Conservation (phyloP, 2,888 invertebrate species). For the Sinopyrophorus schimmeli region DNA sequence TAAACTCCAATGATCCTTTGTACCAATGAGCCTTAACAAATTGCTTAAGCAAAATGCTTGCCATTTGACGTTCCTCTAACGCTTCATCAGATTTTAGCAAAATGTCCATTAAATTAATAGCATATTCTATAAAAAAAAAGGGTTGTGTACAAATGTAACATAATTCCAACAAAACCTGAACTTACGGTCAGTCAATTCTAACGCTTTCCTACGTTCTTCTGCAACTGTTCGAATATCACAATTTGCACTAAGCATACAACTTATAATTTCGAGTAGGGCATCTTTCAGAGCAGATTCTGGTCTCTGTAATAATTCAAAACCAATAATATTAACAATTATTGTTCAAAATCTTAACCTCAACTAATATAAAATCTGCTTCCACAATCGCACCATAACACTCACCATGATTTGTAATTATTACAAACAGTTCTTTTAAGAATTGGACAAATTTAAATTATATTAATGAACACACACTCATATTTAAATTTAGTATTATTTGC, state of each 20-base stretch:
- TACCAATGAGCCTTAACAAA: constrained; percentile 33
- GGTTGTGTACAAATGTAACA: not conserved
- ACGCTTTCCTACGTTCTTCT: constrained; percentile 42
- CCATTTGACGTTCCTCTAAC: constrained; percentile 36
- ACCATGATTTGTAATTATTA: not conserved
- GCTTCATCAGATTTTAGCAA: constrained; percentile 34
- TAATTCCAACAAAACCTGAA: constrained; percentile 2
- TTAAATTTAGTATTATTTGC: not conserved
- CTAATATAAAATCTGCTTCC: not conserved
- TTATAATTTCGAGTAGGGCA: constrained; percentile 41
- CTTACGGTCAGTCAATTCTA: constrained; percentile 45
- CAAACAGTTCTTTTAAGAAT: not conserved
- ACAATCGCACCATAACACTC: not conserved
- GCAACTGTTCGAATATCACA: constrained; percentile 40
- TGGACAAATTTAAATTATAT: not conserved
- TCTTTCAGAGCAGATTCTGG: constrained; percentile 37
- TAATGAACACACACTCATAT: not conserved
- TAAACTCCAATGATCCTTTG: constrained; percentile 20
- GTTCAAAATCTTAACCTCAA: constrained; percentile 1
- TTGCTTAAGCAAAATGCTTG: constrained; percentile 31
- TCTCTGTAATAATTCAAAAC: constrained; percentile 4
- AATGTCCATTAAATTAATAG: constrained; percentile 33
- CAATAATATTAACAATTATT: not conserved
- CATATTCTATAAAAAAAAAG: constrained; percentile 29
- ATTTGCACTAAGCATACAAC: constrained; percentile 43